phyloP scores from a whole-genome alignment of 2,888 invertebrate genomes.

The Synanthedon myopaeformis region DNA sequence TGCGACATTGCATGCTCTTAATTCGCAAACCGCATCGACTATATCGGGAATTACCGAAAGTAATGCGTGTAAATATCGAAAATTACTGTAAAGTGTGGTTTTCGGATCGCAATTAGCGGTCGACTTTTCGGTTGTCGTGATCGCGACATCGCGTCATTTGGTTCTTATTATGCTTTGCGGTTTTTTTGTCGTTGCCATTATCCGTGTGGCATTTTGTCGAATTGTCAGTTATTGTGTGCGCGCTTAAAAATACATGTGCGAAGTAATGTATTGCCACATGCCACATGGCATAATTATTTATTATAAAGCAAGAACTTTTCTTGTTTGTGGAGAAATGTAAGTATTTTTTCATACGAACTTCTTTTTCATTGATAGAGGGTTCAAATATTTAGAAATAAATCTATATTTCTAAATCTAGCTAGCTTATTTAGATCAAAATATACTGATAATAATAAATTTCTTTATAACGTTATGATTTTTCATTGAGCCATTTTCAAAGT shows the following conservation, averaged over 20 bases:
- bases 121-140: conserved; percentile 16
- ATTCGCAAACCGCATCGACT: conserved; percentile 17
- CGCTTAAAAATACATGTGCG: neutral
- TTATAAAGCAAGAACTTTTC: no score
- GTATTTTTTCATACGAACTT: no score
- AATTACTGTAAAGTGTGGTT: conserved; percentile 30
- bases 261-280: neutral
- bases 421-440: no score
- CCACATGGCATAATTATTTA: no score
- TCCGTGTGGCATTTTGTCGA: neutral
- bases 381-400: no score
- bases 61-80: conserved; percentile 33
- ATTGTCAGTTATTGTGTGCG: neutral
- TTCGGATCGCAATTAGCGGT: conserved; percentile 47
- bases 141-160: conserved; percentile 22
- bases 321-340: no score
- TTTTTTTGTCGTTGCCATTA: conserved; percentile 5
- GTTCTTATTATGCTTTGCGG: conserved; percentile 25
- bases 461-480: no score
- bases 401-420: no score
- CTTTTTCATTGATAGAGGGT: no score
- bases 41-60: conserved; percentile 23
- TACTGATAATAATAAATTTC: no score
- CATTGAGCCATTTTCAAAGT: no score
- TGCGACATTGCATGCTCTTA: conserved; percentile 4